A percentile compares a stretch with the other conserved stretches of the same genome.
Conservation (phyloP, 2,113 vertebrate genomes). For the Mirounga angustirostris region DNA sequence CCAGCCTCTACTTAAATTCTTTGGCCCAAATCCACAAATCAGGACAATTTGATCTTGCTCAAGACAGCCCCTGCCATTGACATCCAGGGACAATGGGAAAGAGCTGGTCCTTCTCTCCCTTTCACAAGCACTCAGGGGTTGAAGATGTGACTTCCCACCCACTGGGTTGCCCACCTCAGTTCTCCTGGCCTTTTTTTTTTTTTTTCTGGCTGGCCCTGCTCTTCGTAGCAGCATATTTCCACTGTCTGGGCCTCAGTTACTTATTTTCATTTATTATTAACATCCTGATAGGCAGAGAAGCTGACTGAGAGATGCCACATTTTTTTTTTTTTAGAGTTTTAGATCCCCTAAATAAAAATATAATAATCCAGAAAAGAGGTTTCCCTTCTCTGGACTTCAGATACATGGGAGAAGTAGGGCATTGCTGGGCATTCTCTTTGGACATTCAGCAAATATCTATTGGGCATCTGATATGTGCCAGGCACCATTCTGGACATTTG, state of each 20-base stretch:
- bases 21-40: background rate
- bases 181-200: background rate
- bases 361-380: background rate
- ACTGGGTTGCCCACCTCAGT: background rate
- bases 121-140: background rate
- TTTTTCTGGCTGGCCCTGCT: background rate
- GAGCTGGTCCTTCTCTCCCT: background rate
- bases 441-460: background rate
- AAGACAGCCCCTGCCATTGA: background rate
- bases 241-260: background rate
- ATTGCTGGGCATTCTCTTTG: background rate
- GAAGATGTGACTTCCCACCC: fast-evolving
- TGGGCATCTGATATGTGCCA: background rate
- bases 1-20: background rate
- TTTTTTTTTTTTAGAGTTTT: background rate
- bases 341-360: background rate
- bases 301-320: background rate
- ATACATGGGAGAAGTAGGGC: too few relatives aligned
- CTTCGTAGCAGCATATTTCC: background rate
- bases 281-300: background rate
- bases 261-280: background rate
- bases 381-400: background rate
- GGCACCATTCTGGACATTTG: background rate
- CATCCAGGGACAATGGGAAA: background rate
- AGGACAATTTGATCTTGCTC: background rate